These are phyloP conservation scores for Electrophaes corylata DNA, from an alignment of 2,888 invertebrate species.

Conservation along the genomic window DNA sequence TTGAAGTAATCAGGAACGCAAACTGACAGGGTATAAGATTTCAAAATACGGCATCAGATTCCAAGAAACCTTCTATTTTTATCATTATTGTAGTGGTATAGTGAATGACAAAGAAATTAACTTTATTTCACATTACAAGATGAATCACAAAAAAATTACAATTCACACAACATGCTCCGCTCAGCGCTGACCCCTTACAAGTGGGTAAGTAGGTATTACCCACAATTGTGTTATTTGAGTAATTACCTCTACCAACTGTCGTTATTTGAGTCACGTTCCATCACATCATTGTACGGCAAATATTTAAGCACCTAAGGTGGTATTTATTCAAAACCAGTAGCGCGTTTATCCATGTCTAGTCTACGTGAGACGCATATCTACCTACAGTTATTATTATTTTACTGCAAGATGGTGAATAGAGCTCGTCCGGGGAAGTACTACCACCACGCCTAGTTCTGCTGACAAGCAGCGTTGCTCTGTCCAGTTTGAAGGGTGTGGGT, in stretches of 20 bases:
- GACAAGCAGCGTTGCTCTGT: too few relatives aligned
- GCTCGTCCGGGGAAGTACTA: too few relatives aligned
- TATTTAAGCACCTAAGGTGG: conserved; percentile 8
- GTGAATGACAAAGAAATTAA: neutral
- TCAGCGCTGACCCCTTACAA: conserved; percentile 1
- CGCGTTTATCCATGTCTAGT: conserved; percentile 3
- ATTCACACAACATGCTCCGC: conserved; percentile 4
- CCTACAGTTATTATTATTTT: neutral
- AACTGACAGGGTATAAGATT: too few relatives aligned
- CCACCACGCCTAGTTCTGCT: too few relatives aligned
- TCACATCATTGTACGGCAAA: conserved; percentile 5
- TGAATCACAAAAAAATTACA: neutral
- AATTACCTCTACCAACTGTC: neutral
- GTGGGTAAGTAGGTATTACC: conserved; percentile 10
- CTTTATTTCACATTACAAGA: neutral
- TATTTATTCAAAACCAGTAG: conserved; percentile 8
- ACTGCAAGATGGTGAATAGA: neutral
- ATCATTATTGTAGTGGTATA: too few relatives aligned
- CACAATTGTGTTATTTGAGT: conserved; percentile 9
- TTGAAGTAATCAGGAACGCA: too few relatives aligned
- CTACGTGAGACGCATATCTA: conserved; percentile 7
- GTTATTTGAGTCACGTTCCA: conserved; percentile 22
- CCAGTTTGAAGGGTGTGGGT: too few relatives aligned
- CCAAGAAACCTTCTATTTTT: too few relatives aligned
- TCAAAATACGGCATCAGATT: too few relatives aligned